Evolutionary conservation across 2,888 invertebrate genomes (phyloP), one percentile per base, ranked within the genome.

Genomic region (Drosophila recens): DNA sequence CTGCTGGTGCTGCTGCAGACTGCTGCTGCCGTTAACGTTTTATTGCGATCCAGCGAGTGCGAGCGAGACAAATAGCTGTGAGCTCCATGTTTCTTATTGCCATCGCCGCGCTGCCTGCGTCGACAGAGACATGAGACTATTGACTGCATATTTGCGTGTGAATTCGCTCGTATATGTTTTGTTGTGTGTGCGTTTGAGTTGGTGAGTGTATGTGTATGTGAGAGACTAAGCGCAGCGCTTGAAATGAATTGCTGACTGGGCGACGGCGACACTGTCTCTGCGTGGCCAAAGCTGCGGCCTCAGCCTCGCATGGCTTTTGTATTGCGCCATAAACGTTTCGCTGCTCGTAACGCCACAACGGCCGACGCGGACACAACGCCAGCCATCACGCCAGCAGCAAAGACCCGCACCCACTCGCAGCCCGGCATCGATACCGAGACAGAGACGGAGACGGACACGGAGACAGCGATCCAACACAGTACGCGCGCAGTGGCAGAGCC

Each of bases 261-360:
- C 67, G 86, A 79, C 82, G 72, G 65, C 68, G 79, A 68, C 72
- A 67, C 79, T 80, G 75, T 71, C 80, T 76, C 83, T 82, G 83
- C 89, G 80, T 82, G 74, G 79, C 80, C 84, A 85, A 83, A 82
- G 82, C 82, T 72, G 80, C 72, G 66, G 71, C 77, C 78, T 77
- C 80, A 83, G 80, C 69, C 90, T 90, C 91, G 92, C 91, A 91
- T 90, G 92, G 92, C 92, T 92, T 92, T 92, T 92, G 92, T 92
- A 92, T 92, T 91, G 92, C 90, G 91, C 91, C 92, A 92, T 92
- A 92, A 92, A 92, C 92, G 92, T 91, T 92, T 90, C 91, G 92
- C 92, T 92, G 92, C 91, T 92, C 92, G 92, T 92, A 92, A 92
- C 92, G 92, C 92, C 91, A 85, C 84, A 92, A 92, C 92, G 92